These are phyloP conservation scores for Plagodis pulveraria DNA, from an alignment of 2,888 invertebrate genomes.

Conservation along the genomic window DNA sequence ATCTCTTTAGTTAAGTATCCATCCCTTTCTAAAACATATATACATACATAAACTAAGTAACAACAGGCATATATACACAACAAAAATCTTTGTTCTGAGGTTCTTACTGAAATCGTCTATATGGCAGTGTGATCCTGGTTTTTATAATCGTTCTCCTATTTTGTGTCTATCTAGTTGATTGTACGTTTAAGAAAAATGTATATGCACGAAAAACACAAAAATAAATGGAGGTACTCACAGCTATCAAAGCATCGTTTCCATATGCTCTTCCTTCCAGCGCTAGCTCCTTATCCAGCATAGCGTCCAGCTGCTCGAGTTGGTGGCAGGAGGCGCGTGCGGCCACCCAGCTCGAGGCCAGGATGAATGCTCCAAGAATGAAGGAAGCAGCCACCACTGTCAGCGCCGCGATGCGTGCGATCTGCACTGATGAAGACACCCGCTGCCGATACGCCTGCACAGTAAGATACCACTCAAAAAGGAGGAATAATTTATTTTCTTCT, in stretches of 20 bases:
- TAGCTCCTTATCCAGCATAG: conserved; percentile 88
- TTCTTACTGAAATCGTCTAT: no score
- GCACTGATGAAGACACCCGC: conserved; percentile 90
- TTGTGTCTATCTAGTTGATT: not conserved
- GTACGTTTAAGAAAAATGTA: not conserved
- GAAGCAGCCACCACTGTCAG: conserved; percentile 92
- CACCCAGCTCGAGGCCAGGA: conserved; percentile 93
- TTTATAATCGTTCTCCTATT: not conserved
- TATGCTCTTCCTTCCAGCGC: conserved; percentile 86
- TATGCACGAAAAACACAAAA: not conserved
- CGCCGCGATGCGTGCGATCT: conserved; percentile 94
- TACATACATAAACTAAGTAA: no score
- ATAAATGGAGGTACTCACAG: conserved; percentile 80
- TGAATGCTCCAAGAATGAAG: conserved; percentile 92
- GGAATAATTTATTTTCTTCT: not conserved
- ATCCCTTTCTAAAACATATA: no score
- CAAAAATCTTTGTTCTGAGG: no score
- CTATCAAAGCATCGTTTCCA: conserved; percentile 87
- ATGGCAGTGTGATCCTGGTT: no score
- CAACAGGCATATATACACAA: no score
- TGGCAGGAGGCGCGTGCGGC: conserved; percentile 92
- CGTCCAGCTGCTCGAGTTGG: conserved; percentile 88
- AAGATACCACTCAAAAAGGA: conserved; percentile 31
- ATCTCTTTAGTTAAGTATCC: no score
- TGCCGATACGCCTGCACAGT: conserved; percentile 90